Evolutionary conservation across 2,113 vertebrate genomes (phyloP).

Genomic region (Entosphenus tridentatus): DNA sequence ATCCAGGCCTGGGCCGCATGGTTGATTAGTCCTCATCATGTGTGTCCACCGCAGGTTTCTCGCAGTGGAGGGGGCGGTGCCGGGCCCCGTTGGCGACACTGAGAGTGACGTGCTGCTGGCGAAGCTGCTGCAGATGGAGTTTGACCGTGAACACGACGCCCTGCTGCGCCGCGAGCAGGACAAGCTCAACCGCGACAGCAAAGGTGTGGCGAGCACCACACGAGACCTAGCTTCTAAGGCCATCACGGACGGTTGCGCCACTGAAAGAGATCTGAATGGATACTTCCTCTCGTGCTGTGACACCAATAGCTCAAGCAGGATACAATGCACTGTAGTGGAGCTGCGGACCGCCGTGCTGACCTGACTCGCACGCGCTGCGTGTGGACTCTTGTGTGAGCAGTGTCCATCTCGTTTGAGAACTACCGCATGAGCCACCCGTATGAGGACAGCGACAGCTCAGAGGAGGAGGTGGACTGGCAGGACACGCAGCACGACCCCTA

Average conservation of each 20-base stretch:
- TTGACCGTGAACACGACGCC: conserved; percentile 73
- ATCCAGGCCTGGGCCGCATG: not conserved
- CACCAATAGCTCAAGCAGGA: not conserved
- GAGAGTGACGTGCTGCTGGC: conserved; percentile 74
- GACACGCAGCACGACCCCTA: conserved; percentile 79
- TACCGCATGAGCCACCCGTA: conserved; percentile 77
- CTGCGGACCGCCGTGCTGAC: not conserved
- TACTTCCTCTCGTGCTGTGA: not conserved
- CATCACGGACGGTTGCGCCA: no score
- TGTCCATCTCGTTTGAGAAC: conserved; percentile 96
- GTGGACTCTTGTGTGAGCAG: conserved; percentile 22
- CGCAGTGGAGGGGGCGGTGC: not conserved
- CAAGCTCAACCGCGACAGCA: conserved; percentile 89
- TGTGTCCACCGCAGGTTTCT: not conserved
- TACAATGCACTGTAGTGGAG: not conserved
- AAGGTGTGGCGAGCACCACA: conserved; percentile 32
- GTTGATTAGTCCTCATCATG: not conserved
- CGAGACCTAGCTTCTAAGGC: no score
- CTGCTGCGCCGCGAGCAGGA: conserved; percentile 75
- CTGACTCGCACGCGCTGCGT: not conserved
- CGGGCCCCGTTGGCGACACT: conserved; percentile 26
- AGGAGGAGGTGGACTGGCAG: conserved; percentile 95
- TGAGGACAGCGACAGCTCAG: conserved; percentile 75
- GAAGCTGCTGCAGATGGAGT: conserved; percentile 93
- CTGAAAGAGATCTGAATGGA: not conserved